Conservation (phyloP, 2,113 vertebrate genomes). For the Petrocephalus microphthalmus region DNA sequence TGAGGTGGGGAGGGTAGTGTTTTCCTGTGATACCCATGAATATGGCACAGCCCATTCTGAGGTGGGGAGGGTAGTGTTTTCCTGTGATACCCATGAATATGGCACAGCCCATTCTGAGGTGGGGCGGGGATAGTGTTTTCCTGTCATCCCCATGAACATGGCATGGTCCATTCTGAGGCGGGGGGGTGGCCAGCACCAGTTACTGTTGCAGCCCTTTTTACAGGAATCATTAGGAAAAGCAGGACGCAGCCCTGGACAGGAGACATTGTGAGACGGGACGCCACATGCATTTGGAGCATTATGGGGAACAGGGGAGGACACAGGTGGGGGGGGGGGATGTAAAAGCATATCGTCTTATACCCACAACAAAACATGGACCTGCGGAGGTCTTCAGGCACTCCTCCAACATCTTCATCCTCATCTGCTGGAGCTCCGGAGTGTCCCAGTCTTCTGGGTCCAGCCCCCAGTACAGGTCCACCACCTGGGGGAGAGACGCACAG, state of each 20-base stretch:
- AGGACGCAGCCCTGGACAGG: not conserved
- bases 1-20: too few species aligned
- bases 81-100: not conserved
- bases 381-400: conserved; percentile 94
- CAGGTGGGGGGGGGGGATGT: conserved; percentile 22
- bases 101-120: not conserved
- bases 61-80: not conserved
- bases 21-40: not conserved
- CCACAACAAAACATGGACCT: conserved; percentile 98
- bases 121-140: not conserved
- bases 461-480: conserved; percentile 97
- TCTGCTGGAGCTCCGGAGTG: conserved; percentile 84
- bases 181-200: not conserved
- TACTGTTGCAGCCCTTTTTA: not conserved
- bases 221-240: not conserved
- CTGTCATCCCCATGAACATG: not conserved
- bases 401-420: conserved; percentile 89
- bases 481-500: conserved; percentile 56
- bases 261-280: not conserved
- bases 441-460: conserved; percentile 87
- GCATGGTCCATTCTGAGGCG: not conserved
- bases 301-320: not conserved
- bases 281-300: not conserved
- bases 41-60: not conserved
- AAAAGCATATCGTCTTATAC: conserved; percentile 69